Base-by-base conservation (phyloP, 2,888 invertebrate species). In the Pterostichus niger region DNA sequence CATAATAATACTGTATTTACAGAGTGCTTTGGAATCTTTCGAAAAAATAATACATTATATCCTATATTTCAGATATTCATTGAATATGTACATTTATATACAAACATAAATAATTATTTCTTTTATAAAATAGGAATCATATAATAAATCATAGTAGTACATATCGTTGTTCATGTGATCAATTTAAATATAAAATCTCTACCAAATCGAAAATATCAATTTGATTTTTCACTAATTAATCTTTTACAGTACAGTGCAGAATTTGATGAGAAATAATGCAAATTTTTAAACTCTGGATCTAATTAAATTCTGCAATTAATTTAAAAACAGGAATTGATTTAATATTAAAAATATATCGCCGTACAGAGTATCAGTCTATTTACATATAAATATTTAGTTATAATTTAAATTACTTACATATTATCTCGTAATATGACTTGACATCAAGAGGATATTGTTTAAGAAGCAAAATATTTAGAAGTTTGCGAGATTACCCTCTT, bases 1-100 rank as follows among this genome's bases (percentile, higher is more conserved):
- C 82, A 82, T 82, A 82, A 82, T 82, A 61, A 75, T 82, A 81
- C 73, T 81, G 81, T 82, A 82, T 82, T 44, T 82, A 82, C 82
- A 82, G 46, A 76, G 82, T 82, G 76, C 82, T 82, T 82, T 75
- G 76, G 82, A 82, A 82, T 82, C 46, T 75, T 75, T 82, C 82
- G 64, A 82, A 82, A 82, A 82, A 82, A 82, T 82, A 82, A 76
- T 76, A 61, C 75, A 59, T 76, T 82, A 46, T 64, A 82, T 75
- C 15, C 56, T 82, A 75, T 75, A 82, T 49, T 40, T 17, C 61
- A 79, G 13, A 79, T 76, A 81, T 71, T 75, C 35, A 73, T 61
- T 52, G 44, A 59, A 75, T 82, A 75, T 81, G 44, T 81, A 81
- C 81, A 81, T 6, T 15, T 81, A 81, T 81, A 24, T 81, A 81